These are phyloP conservation scores for Neodiprion pinetum DNA, from an alignment of 1,140 invertebrate species.

Conservation along the genomic window DNA sequence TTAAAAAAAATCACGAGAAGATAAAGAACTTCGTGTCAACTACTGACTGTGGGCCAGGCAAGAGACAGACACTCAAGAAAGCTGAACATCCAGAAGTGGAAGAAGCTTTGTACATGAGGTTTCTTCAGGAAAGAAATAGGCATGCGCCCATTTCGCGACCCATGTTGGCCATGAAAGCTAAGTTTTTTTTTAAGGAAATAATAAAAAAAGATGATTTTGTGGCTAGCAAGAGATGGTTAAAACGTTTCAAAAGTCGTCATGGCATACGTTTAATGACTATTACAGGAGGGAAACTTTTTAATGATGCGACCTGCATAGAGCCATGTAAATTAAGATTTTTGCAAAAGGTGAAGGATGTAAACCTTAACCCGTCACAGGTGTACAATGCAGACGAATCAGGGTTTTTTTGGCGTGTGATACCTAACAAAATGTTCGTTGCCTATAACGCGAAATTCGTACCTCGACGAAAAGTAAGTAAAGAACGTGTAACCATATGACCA, in stretches of 20 bases:
- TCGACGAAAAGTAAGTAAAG: slow-evolving; percentile 47
- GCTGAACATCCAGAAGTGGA: slow-evolving; percentile 32
- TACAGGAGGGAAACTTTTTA: slow-evolving; percentile 47
- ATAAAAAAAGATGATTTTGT: slow-evolving; percentile 48
- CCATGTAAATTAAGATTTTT: slow-evolving; percentile 24
- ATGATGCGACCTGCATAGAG: slow-evolving; percentile 36
- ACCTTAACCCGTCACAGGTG: slow-evolving; percentile 38
- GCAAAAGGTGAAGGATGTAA: slow-evolving; percentile 32
- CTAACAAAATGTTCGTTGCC: slow-evolving; percentile 44
- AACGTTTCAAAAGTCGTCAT: slow-evolving; percentile 47
- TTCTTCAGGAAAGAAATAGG: slow-evolving; percentile 45
- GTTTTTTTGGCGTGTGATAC: slow-evolving; percentile 41
- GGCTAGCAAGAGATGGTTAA: slow-evolving; percentile 46
- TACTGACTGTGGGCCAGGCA: slow-evolving; percentile 40
- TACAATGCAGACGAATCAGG: slow-evolving; percentile 46
- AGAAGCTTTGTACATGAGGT: slow-evolving; percentile 36
- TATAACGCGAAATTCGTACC: slow-evolving; percentile 32
- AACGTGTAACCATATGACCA: slow-evolving; percentile 46
- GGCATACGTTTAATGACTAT: slow-evolving; percentile 46
- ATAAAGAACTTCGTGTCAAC: slow-evolving; percentile 40
- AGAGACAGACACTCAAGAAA: slow-evolving; percentile 44
- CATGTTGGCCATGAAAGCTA: slow-evolving; percentile 46
- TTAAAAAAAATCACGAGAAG: slow-evolving; percentile 36
- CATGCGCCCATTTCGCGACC: slow-evolving; percentile 44
- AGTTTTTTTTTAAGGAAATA: slow-evolving; percentile 40